Evolutionary conservation across 2,113 vertebrate genomes (phyloP), one percentile per base, ranked within the genome.

Genomic region (Casuarius casuarius): DNA sequence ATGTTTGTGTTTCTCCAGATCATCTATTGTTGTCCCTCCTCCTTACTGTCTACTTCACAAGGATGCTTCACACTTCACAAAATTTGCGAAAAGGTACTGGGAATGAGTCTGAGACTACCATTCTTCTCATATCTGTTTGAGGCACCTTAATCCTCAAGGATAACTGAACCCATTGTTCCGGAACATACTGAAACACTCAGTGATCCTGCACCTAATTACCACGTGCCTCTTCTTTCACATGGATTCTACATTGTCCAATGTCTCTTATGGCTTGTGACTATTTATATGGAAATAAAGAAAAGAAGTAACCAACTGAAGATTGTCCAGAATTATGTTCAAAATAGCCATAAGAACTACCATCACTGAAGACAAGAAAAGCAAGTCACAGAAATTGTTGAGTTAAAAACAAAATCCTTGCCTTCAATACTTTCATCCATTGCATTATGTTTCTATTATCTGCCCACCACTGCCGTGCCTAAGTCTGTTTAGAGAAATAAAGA

Each of bases 381-480:
- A 52, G 35, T 42, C 35, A 70, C 18, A 8, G 29, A 62, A 73
- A 90, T 49, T 2, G 5, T 19, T 33, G 1, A 44, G 33, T 70
- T 38, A 79, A 88, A 76, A 59, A 8, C 19, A 62, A 49, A 62
- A 35, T 29, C 29, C 76, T 79, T 85, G 31, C 31, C 28, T 75
- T 82, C 20, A 7, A 20, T 74, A 29, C 46, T 56, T 68, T 40
- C 7, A 22, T 31, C 35, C 2, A 66, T 46, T 25, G 68, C 46
- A 8, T 83, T 73, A 51, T 4, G 44, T 59, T 54, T 86, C 46
- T 28, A 2, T 22, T 23, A 54, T n/a, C 31, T 74, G 46, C 70
- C 19, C 0, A 0, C 35, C 46, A 49, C 33, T 52, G 26, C 3
- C 2, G 38, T 40, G 54, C 8, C 42, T 10, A 26, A 46, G 9